phyloP scores from a whole-genome alignment of 2,797 vertebrate genomes.

The Apogon hyalosoma region DNA sequence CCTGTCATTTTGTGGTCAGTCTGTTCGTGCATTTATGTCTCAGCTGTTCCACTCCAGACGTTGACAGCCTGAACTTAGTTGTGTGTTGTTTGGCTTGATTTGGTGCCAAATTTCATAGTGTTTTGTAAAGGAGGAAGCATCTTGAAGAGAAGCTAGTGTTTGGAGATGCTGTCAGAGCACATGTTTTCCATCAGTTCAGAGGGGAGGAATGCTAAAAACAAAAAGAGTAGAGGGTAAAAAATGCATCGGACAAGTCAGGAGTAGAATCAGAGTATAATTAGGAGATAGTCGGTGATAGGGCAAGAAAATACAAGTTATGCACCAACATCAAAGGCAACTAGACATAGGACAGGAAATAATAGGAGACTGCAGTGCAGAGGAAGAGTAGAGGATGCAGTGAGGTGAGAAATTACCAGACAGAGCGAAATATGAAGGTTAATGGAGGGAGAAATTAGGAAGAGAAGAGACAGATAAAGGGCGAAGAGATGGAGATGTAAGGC shows the following conservation, averaged over 20 bases:
- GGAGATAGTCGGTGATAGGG: no score
- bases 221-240: not conserved
- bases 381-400: constrained; percentile 16
- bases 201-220: not conserved
- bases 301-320: not conserved
- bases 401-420: constrained; percentile 25
- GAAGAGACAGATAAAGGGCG: not conserved
- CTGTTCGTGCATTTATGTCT: not conserved
- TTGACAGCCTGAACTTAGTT: not conserved
- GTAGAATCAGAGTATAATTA: not conserved
- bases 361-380: not conserved
- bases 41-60: not conserved
- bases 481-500: not conserved
- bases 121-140: constrained; percentile 7
- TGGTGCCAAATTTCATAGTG: constrained; percentile 25
- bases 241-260: not conserved
- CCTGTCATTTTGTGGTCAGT: no score
- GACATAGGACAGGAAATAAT: not conserved
- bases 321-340: not conserved
- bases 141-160: constrained; percentile 22
- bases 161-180: constrained; percentile 35
- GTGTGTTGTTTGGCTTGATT: constrained; percentile 41
- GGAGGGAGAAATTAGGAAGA: constrained; percentile 22
- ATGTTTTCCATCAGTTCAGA: constrained; percentile 32
- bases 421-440: not conserved